Evolutionary conservation across 2,888 invertebrate species (phyloP).

Genomic region (Cephus spinipes): DNA sequence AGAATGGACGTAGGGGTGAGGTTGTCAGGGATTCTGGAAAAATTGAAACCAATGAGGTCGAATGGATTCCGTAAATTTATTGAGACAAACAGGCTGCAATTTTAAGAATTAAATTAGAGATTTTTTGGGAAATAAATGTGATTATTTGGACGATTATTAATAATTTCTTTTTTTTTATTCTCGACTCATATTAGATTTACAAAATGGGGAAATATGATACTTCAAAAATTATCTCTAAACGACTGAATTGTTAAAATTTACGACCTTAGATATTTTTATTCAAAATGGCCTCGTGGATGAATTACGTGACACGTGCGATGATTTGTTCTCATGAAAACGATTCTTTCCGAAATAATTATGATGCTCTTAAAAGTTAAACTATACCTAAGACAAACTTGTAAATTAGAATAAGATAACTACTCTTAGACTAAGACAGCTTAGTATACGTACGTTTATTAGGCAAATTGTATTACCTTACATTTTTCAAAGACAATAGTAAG

Average conservation of each 20-base stretch:
- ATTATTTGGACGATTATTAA: not conserved
- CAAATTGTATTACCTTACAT: not conserved
- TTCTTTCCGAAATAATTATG: not conserved
- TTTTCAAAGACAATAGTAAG: not conserved
- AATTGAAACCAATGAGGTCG: constrained; percentile 61
- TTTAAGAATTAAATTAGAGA: not conserved
- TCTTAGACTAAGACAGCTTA: no score
- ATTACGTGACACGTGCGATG: not conserved
- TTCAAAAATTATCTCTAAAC: not conserved
- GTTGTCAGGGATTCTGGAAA: constrained; percentile 31
- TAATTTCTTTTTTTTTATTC: not conserved
- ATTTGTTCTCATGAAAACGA: not conserved
- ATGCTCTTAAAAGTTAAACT: not conserved
- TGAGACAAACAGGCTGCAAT: constrained; percentile 6
- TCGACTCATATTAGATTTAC: not conserved
- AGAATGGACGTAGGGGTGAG: not conserved
- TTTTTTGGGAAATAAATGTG: not conserved
- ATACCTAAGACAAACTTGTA: not conserved
- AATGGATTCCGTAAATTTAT: constrained; percentile 60
- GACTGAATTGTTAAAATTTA: not conserved
- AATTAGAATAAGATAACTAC: not conserved
- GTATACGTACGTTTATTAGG: not conserved
- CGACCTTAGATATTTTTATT: not conserved
- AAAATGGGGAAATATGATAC: not conserved
- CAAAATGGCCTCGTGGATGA: not conserved